A percentile compares a stretch with the other conserved stretches of the same genome.
phyloP scores from a whole-genome alignment of 2,888 invertebrate genomes.

The Caprella mutica region DNA sequence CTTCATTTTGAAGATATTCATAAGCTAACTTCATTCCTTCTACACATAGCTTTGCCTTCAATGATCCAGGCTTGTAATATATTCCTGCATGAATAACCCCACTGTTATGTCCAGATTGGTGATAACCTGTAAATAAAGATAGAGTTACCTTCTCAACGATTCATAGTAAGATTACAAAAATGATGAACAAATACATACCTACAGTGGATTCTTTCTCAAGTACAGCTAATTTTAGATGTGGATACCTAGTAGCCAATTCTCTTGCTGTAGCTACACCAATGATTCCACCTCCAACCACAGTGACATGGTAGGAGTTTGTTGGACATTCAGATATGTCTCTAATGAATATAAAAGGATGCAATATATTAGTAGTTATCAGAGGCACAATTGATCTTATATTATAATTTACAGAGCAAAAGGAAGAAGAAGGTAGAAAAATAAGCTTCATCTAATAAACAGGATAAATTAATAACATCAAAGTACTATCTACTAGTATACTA shows the following conservation, averaged over 20 bases:
- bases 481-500: too few relatives aligned
- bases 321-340: too few relatives aligned
- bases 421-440: too few relatives aligned
- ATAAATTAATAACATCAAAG: too few relatives aligned
- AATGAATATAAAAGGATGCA: too few relatives aligned
- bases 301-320: constrained; percentile 86
- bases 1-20: constrained; percentile 30
- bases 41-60: constrained; percentile 86
- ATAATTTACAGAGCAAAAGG: too few relatives aligned
- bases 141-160: too few relatives aligned
- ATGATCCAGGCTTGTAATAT: constrained; percentile 51
- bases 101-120: constrained; percentile 95
- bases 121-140: constrained; percentile 43
- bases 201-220: constrained; percentile 79
- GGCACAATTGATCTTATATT: too few relatives aligned
- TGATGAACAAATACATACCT: too few relatives aligned
- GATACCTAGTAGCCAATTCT: constrained; percentile 66
- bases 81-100: constrained; percentile 96
- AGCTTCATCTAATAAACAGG: too few relatives aligned
- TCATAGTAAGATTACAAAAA: too few relatives aligned
- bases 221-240: constrained; percentile 67
- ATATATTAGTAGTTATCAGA: too few relatives aligned
- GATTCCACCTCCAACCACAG: constrained; percentile 95
- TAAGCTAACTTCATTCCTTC: constrained; percentile 59
- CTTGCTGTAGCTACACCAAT: constrained; percentile 90